These are phyloP conservation scores for Armadillidium nasatum DNA, from an alignment of 1,140 invertebrate species.

Conservation along the genomic window DNA sequence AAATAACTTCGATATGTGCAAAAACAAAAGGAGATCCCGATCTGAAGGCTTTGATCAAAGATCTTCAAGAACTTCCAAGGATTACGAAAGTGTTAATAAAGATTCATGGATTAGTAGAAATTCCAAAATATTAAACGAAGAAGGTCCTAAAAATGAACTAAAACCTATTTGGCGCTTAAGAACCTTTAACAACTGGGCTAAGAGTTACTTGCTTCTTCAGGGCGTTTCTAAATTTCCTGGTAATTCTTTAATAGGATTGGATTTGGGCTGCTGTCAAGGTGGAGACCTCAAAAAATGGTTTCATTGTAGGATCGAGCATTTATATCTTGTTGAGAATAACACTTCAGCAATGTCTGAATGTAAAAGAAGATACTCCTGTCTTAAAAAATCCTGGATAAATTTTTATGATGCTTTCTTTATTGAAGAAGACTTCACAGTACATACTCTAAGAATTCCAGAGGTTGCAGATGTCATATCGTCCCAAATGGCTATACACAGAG, in stretches of 20 bases:
- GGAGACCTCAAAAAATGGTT: slow-evolving; percentile 8
- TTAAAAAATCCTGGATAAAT: neutral
- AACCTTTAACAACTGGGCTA: neutral
- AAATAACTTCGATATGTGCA: neutral
- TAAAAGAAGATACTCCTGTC: neutral
- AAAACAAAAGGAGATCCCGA: neutral
- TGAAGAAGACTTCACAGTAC: neutral
- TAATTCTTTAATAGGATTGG: neutral
- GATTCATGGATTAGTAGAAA: neutral
- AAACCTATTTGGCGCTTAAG: neutral
- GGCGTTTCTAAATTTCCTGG: neutral
- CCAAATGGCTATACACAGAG: neutral
- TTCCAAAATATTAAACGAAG: neutral
- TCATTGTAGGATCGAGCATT: neutral
- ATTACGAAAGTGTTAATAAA: neutral
- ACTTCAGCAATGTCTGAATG: neutral
- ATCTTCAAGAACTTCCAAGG: neutral
- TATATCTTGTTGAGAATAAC: neutral
- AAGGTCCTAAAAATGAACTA: neutral
- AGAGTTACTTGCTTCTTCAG: neutral
- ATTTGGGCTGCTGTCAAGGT: neutral
- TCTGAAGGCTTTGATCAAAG: neutral
- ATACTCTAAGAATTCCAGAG: neutral
- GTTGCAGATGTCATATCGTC: neutral
- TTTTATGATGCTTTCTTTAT: neutral